Evolutionary conservation across 2,888 invertebrate species (phyloP), one percentile per base, ranked within the genome.

Genomic region (Hemistola chrysoprasaria): DNA sequence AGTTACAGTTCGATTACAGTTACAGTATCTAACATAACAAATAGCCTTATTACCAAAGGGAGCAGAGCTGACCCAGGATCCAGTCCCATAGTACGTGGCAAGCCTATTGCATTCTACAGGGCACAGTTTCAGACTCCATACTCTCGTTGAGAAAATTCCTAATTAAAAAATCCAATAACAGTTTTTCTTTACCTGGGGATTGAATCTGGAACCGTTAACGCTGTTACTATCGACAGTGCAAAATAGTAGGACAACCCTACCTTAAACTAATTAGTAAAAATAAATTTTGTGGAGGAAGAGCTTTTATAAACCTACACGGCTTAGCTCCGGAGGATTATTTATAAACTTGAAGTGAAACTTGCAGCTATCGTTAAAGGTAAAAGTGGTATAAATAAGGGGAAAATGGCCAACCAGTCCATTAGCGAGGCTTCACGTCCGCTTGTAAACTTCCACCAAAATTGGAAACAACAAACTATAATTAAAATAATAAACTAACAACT

Each of bases 211-310:
- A 7, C 21, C 22, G 22, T 22, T 35, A 6, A 28, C 8, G 22
- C 27, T 36, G 27, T 36, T 7, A 31, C 16, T 21, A 34, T 32
- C 36, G 23, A 42, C 4, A 16, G 3, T 4, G 2, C 2, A 16
- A 16, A 35, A 30, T 23, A 21, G 24, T 28, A 29, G 43, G 44
- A 47, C 42, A 55, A 56, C 51, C 55, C 58, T 56, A 63, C 64
- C 62, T 62, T 65, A 32, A 52, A 61, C 69, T 65, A 56, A 71
- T 69, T 66, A 64, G 66, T 62, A 65, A 68, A 71, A 71, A 76
- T 76, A 72, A 72, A 74, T 70, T 69, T 66, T 52, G 55, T 54
- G 56, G 50, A 63, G 65, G 11, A 22, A 28, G 9, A 28, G 35
- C 21, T 36, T n/a, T n/a, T 35, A 41, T 41, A 31, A 32, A 23